Base-by-base conservation (phyloP, 2,797 vertebrate genomes). In the Thripadectes ignobilis region DNA sequence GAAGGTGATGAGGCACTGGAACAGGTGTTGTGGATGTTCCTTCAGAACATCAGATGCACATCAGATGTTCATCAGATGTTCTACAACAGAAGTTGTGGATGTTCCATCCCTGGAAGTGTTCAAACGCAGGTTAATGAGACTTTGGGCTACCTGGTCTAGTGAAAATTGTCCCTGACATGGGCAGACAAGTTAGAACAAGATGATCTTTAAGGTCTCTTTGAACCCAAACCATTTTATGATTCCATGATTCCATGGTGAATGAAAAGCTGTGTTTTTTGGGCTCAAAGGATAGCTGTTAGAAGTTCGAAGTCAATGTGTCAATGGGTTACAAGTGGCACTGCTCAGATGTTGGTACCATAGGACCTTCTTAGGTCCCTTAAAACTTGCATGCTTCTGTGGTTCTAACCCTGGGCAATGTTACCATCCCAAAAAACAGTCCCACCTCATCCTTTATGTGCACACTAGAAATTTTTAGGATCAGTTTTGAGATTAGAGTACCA, bases 371-470 rank as follows among this genome's bases (percentile, higher is more conserved):
- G 48, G 22, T 46, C 9, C n/a, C 36, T 62, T 48, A 54, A 9
- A 65, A 20, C 2, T 48, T 38, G 11, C 0, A 0, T 58, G 61
- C 27, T 83, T 66, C 63, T 69, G 0, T 55, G 32, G 29, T 79
- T 89, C 23, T 66, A 73, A 58, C 9, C n/a, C 10, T 1, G 1
- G 11, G 5, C 17, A 45, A 43, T 23, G 5, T 26, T 87, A 46
- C 9, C 20, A 66, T 8, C 5, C 7, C 22, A 23, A 69, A 65
- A 69, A n/a, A 4, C 14, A 72, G 34, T 9, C 21, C 9, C 21
- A 65, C 2, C 14, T 81, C 32, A 30, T 71, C 17, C 45, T 81
- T 5, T 30, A 24, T 19, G 21, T 27, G 34, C 14, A 34, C 12
- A 10, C 19, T 22, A 34, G 32, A 49, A 81, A 27, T 23, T 41